Conservation (phyloP, 2,797 vertebrate genomes). For the Phoeniculus purpureus region DNA sequence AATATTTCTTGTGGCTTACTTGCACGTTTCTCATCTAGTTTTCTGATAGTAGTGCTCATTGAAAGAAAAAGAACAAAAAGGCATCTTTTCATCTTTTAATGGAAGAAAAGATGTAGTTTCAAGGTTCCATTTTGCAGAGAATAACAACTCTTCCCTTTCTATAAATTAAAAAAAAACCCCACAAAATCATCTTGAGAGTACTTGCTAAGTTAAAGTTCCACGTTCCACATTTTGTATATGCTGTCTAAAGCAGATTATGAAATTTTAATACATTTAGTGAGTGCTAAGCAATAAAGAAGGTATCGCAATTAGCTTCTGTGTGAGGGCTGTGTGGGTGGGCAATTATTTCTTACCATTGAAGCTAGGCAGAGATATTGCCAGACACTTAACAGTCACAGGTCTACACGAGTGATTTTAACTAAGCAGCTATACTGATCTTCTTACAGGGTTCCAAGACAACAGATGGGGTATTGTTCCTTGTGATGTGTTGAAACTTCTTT, state of each 20-base stretch:
- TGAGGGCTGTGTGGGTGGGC: background rate
- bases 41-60: background rate
- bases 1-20: background rate
- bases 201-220: background rate
- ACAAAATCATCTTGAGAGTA: background rate
- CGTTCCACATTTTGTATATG: background rate
- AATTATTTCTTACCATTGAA: background rate
- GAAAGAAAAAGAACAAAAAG: background rate
- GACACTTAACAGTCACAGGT: background rate
- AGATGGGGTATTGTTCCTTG: background rate
- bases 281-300: background rate
- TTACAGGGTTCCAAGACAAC: background rate
- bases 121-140: background rate
- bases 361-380: background rate
- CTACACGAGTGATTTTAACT: background rate
- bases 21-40: background rate
- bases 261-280: conserved; percentile 2
- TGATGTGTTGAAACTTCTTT: conserved; percentile 1
- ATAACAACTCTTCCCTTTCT: background rate
- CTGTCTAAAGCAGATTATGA: conserved; percentile 7
- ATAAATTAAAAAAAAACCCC: background rate
- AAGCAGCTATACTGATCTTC: background rate
- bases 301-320: background rate
- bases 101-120: background rate
- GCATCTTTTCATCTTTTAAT: background rate